phyloP scores from a whole-genome alignment of 2,113 vertebrate genomes.

The Melanerpes formicivorus region DNA sequence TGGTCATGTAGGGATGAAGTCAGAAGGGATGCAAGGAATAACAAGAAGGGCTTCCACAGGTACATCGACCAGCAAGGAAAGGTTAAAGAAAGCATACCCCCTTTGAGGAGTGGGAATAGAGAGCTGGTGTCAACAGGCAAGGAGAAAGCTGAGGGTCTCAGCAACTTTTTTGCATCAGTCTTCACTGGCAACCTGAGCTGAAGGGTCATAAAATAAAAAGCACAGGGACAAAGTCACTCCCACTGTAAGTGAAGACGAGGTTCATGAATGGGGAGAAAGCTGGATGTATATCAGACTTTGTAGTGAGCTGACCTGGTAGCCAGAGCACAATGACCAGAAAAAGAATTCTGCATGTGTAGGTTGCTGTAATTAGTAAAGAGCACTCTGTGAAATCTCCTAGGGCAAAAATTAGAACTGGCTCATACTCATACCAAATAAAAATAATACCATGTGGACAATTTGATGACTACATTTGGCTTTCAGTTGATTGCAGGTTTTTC shows the following conservation, averaged over 20 bases:
- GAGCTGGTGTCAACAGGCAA: no score
- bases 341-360: not conserved
- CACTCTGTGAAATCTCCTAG: not conserved
- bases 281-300: not conserved
- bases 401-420: constrained; percentile 1
- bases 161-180: no score
- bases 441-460: not conserved
- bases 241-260: not conserved
- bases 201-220: no score
- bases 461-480: not conserved
- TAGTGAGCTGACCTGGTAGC: not conserved
- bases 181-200: no score
- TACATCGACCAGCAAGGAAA: no score
- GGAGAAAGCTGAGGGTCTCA: no score
- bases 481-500: constrained; percentile 26
- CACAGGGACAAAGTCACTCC: not conserved
- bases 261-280: not conserved
- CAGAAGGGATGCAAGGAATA: no score
- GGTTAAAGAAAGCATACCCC: no score
- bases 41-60: no score
- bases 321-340: not conserved
- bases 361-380: constrained; percentile 3
- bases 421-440: not conserved
- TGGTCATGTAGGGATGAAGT: no score
- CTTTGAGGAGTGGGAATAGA: no score